Base-by-base conservation (phyloP, 2,113 vertebrate genomes). In the Dipodomys merriami region DNA sequence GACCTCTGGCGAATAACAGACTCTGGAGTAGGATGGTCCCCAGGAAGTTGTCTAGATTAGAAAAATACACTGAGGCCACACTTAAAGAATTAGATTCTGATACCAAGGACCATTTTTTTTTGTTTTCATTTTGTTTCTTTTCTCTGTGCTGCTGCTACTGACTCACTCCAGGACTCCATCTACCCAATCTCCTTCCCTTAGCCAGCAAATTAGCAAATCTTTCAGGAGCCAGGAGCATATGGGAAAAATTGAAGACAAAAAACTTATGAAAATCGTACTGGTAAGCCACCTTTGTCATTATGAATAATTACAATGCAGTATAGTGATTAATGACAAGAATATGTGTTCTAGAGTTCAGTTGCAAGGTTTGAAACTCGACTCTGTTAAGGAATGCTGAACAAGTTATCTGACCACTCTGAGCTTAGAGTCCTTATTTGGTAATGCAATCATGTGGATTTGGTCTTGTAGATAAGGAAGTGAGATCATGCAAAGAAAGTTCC, bases 1-100 rank as follows among this genome's bases (percentile, higher is more conserved):
- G 96, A 94, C 88, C 94, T 89, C 44, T 72, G 92, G 88, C 88
- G 53, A 83, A 90, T 88, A 92, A 76, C 86, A 81, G 84, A 92
- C 30, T 65, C 53, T 73, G 27, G 27, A 80, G 76, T 87, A 88
- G 93, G 69, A 95, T 53, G 72, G 76, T 86, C 92, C 87, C 81
- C 65, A 80, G 53, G 91, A 93, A 95, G 74, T 78, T 97, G 62
- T 96, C 79, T 80, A 74, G 57, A 93, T 90, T 95, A 49, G 86
- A 95, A 92, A 96, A 97, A 94, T 91, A 95, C 91, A 97, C 85
- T 44, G 27, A 95, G 88, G 90, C 22, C 13, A 85, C 16, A 49
- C 27, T 39, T 82, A 60, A 44, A 83, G 84, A 95, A 89, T 68
- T 92, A 67, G 73, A 72, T 67, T 91, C 65, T 82, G 53, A 3